phyloP scores from a whole-genome alignment of 2,797 vertebrate species.

The Apogon hyalosoma region DNA sequence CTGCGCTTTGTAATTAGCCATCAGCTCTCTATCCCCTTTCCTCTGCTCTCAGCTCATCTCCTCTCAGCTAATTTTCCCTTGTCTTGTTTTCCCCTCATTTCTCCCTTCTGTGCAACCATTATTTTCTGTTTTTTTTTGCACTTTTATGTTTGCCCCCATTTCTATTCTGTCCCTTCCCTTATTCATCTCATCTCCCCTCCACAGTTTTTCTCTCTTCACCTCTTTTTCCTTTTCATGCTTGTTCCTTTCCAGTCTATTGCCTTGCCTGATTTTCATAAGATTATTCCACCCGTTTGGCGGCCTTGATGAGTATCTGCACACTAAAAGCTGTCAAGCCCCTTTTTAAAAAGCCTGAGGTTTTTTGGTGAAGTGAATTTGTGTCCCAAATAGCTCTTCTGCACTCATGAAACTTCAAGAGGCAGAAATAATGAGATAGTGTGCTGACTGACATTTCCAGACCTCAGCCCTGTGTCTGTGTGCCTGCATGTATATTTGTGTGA shows the following conservation, averaged over 20 bases:
- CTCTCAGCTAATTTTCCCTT: constrained; percentile 59
- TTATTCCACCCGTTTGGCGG: constrained; percentile 76
- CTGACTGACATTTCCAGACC: constrained; percentile 75
- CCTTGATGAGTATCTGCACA: constrained; percentile 72
- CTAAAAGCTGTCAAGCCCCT: constrained; percentile 74
- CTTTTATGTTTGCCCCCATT: constrained; percentile 47
- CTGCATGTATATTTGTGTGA: constrained; percentile 19
- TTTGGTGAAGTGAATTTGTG: constrained; percentile 67
- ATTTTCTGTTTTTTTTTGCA: constrained; percentile 29
- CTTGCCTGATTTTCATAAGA: constrained; percentile 74
- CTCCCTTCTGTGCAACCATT: constrained; percentile 20
- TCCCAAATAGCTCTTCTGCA: constrained; percentile 76
- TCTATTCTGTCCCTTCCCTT: constrained; percentile 4
- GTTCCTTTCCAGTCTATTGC: constrained; percentile 68
- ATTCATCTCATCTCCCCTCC: constrained; percentile 18
- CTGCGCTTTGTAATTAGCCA: constrained; percentile 75
- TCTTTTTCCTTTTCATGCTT: constrained; percentile 27
- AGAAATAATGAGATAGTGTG: constrained; percentile 73
- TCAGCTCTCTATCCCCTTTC: constrained; percentile 45
- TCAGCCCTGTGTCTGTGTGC: constrained; percentile 42
- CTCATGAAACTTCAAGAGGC: constrained; percentile 74
- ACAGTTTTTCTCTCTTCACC: constrained; percentile 30
- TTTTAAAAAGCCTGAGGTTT: constrained; percentile 66
- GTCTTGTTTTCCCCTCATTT: constrained; percentile 24
- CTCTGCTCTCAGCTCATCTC: constrained; percentile 52